These are phyloP conservation scores for Hyperoplus lanceolatus DNA, from an alignment of 2,797 vertebrate species.

Conservation along the genomic window DNA sequence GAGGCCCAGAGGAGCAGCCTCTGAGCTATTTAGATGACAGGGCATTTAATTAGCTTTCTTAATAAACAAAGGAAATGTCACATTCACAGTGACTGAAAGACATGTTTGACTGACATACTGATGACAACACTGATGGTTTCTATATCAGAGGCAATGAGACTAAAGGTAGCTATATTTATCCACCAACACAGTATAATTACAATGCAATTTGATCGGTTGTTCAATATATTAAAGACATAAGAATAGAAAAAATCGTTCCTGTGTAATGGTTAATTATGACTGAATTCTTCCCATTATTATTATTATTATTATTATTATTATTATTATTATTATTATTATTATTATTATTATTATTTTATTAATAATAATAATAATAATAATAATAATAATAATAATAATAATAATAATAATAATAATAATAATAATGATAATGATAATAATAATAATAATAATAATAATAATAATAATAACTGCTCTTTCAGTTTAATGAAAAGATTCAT, in stretches of 20 bases:
- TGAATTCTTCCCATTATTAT: conserved; percentile 31
- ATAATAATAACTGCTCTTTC: conserved; percentile 30
- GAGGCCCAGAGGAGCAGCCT: conserved; percentile 34
- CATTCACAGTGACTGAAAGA: conserved; percentile 39
- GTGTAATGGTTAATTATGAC: conserved; percentile 27
- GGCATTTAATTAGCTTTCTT: conserved; percentile 46
- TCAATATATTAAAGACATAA: no score
- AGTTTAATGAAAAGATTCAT: conserved; percentile 43
- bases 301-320: no score
- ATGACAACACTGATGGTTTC: conserved; percentile 13
- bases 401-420: no score
- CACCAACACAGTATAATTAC: background rate
- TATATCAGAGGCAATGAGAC: conserved; percentile 15
- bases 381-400: no score
- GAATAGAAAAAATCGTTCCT: background rate
- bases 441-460: no score
- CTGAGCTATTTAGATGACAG: conserved; percentile 47
- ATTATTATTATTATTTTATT: no score
- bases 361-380: no score
- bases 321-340: no score
- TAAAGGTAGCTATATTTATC: conserved; percentile 3
- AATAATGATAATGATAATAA: no score
- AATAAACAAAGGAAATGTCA: conserved; percentile 56
- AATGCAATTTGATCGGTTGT: background rate
- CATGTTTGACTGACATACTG: conserved; percentile 11